Conservation (phyloP, 2,888 invertebrate genomes). For the Tenthredo notha region DNA sequence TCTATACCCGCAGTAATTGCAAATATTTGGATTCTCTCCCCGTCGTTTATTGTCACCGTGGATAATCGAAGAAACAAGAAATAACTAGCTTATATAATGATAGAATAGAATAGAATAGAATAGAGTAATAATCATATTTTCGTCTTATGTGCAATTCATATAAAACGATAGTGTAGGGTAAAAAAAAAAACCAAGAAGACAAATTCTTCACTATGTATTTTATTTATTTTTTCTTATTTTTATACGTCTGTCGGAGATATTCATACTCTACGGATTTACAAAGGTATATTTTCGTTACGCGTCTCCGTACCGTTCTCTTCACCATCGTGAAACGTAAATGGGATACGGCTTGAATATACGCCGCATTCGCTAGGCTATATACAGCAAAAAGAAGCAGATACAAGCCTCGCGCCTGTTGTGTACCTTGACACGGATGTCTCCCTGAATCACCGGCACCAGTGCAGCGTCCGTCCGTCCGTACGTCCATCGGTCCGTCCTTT, state of each 20-base stretch:
- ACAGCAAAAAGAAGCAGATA: constrained; percentile 1
- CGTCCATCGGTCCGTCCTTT: constrained; percentile 59
- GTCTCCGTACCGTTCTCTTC: background rate
- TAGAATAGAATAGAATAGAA: background rate
- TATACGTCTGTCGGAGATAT: background rate
- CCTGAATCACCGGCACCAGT: constrained; percentile 73
- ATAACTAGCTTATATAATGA: background rate
- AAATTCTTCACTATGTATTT: background rate
- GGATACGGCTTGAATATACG: background rate
- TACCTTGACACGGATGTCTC: constrained; percentile 79
- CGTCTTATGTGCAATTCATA: background rate
- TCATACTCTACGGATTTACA: background rate
- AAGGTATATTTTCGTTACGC: background rate
- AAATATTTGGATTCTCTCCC: constrained; percentile 11
- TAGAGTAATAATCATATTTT: background rate
- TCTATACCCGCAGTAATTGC: background rate
- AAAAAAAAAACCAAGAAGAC: background rate
- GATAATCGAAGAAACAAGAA: background rate
- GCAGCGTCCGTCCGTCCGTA: constrained; percentile 59
- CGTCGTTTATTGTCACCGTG: background rate
- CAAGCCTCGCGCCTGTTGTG: constrained; percentile 68
- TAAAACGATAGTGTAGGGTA: background rate
- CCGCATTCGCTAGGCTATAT: constrained; percentile 15
- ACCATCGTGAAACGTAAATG: background rate
- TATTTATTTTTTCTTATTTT: background rate